Percentiles rank a stretch among this genome's conserved stretches.
Conservation (phyloP, 2,888 invertebrate species). For the Clostera curtula region DNA sequence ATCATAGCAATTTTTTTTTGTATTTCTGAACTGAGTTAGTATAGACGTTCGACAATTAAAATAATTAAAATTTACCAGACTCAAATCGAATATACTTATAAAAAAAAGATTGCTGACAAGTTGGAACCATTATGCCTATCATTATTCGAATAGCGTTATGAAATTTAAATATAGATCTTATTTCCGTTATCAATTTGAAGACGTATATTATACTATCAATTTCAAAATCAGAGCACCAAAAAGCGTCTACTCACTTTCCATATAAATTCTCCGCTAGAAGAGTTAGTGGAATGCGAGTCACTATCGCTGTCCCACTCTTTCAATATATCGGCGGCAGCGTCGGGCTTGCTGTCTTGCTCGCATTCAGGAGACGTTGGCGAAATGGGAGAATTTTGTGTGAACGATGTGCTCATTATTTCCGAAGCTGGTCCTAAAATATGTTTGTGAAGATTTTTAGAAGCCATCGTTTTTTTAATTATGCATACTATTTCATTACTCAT, state of each 20-base stretch:
- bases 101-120: too few species aligned
- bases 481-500: too few species aligned
- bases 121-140: too few species aligned
- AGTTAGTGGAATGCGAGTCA: slow-evolving; percentile 77
- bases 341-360: slow-evolving; percentile 48
- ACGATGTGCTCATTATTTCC: slow-evolving; percentile 66
- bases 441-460: neutral
- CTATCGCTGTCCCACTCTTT: slow-evolving; percentile 83
- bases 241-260: slow-evolving; percentile 77
- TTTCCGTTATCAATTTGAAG: too few species aligned
- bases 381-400: slow-evolving; percentile 66
- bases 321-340: slow-evolving; percentile 51
- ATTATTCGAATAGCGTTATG: too few species aligned
- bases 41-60: too few species aligned
- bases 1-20: neutral
- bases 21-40: too few species aligned
- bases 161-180: too few species aligned
- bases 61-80: too few species aligned
- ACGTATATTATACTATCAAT: slow-evolving; percentile 2
- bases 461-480: too few species aligned
- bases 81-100: too few species aligned
- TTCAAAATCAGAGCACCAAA: neutral
- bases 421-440: slow-evolving; percentile 46
- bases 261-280: slow-evolving; percentile 85
- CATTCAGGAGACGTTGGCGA: slow-evolving; percentile 48